Evolutionary conservation across 1,140 invertebrate genomes (phyloP), one percentile per base, ranked within the genome.

Genomic region (Plectrocnemia conspersa): DNA sequence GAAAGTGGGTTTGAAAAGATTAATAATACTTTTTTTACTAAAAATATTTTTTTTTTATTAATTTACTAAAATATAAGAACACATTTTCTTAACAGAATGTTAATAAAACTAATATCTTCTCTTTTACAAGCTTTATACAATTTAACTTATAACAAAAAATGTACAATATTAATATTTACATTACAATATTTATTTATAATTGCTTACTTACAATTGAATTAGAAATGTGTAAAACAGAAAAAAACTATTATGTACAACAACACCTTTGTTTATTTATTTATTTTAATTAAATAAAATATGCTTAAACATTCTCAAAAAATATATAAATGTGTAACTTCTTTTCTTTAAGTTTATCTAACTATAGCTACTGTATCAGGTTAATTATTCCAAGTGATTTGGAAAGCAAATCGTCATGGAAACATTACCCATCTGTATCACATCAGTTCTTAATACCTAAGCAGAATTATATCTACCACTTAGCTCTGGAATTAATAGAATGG

Each of bases 41-140:
- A 61, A 61, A 61, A 61, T 61, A 61, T 61, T 61, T 61, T n/a
- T n/a, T n/a, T n/a, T 38, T 61, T 57, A 61, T 61, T 61, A 61
- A 61, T 61, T 61, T 61, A 61, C 59, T 61, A 61, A 56, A 61
- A 57, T 61, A 54, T 61, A 61, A 61, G 59, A 61, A 61, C 59
- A 61, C 59, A 61, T 61, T 36, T 57, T 53, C 55, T 61, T 61
- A 61, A 61, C 54, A 61, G 45, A 61, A 45, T 61, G 54, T 61
- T 61, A 53, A 61, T 61, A 46, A n/a, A 57, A 53, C 55, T 56
- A 42, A 56, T 40, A 22, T 32, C 47, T 61, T 56, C 48, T n/a
- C n/a, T 16, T 42, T 61, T 48, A 57, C 52, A 54, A 60, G 56
- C 16, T 42, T 40, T 61, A 50, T 61, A 61, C 59, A 61, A 13